Evolutionary conservation across 1,140 invertebrate species (phyloP).

Genomic region (Phenacoccus solenopsis): DNA sequence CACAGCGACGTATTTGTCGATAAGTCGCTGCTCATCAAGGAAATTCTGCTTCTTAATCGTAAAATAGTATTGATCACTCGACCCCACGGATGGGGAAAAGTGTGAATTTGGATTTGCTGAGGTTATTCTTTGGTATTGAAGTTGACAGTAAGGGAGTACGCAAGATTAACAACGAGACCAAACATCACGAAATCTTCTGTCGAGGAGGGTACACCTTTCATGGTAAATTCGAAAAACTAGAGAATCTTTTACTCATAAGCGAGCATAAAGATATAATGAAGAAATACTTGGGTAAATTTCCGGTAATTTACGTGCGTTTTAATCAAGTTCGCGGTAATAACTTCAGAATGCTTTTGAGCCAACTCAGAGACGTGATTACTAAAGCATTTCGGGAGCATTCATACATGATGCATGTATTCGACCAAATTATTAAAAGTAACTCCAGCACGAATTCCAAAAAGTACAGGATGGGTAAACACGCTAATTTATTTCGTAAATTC

Average conservation of each 20-base stretch:
- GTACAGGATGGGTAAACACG: too few species aligned
- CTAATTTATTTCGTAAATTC: too few species aligned
- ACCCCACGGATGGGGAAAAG: constrained; percentile 1
- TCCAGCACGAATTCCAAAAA: too few species aligned
- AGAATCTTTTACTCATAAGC: neutral
- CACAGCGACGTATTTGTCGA: neutral
- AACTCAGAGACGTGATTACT: too few species aligned
- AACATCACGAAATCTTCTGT: neutral
- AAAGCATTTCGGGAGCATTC: too few species aligned
- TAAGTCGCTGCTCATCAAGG: neutral
- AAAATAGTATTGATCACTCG: neutral
- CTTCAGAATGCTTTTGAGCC: neutral
- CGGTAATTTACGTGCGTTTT: neutral
- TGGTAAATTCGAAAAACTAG: neutral
- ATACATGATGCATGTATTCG: too few species aligned
- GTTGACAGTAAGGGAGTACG: neutral
- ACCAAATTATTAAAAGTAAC: too few species aligned
- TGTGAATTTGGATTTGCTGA: neutral
- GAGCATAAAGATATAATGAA: neutral
- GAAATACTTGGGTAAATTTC: neutral
- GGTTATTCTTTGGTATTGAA: neutral
- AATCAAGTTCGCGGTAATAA: neutral
- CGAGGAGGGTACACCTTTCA: neutral
- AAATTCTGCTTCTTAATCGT: neutral
- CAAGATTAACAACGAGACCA: neutral